Evolutionary conservation across 2,888 invertebrate genomes (phyloP), one percentile per base, ranked within the genome.

Genomic region (Caenorhabditis sulstoni): DNA sequence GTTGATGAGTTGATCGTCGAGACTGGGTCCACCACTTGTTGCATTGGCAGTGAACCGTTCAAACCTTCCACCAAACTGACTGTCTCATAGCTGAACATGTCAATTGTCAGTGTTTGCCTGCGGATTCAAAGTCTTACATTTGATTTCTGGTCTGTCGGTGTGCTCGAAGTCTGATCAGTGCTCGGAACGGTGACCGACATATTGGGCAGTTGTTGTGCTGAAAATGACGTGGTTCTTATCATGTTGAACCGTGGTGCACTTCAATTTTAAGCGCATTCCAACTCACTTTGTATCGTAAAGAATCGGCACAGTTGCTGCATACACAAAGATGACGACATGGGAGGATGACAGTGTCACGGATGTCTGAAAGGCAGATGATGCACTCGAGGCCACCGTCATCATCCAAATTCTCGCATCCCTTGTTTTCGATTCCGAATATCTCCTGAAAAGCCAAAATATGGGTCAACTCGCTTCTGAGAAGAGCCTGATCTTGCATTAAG

Each of bases 361-460:
- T 81, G 91, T 99, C 98, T 88, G 96, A 96, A 97, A 99, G 97
- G 91, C 99, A 99, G 90, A 99, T 98, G 44, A 99, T 97, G 92
- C 99, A 99, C 91, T 99, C 99, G 0, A 96, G 95, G 1, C 97
- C 96, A 87, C 95, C 95, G 89, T 96, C 96, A 88, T 96, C 96
- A 0, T 66, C 76, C 35, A 29, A 22, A 14, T 7, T 64, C n/a
- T 77, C 58, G 9, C n/a, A 53, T 53, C 87, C 88, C 92, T 99
- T 98, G 92, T 99, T 99, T 92, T 99, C 99, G 88, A 99, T 97
- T 18, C 99, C 99, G 91, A 99, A 99, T 86, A 99, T 97, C 92
- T 99, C 99, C 82, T 86, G 65, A 41, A 79, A 73, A 35, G 16
- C 11, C 11, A 16, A 16, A 1, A 16, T n/a, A 22, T 50, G 22